These are phyloP conservation scores for Solea solea DNA, from an alignment of 2,113 vertebrate genomes.

Conservation along the genomic window DNA sequence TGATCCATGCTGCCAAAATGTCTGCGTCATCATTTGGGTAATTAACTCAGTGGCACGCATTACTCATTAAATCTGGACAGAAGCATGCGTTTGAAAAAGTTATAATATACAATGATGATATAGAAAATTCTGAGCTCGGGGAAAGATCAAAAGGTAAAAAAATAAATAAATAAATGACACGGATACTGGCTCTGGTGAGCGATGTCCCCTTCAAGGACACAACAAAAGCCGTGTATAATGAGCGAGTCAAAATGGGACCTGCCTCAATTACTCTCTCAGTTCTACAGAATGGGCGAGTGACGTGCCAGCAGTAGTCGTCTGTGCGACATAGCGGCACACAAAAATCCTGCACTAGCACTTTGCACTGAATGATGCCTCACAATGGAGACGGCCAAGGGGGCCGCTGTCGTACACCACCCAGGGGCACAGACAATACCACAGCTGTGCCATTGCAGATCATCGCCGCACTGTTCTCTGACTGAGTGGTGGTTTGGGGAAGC, in stretches of 20 bases:
- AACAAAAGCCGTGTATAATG: slow-evolving; percentile 49
- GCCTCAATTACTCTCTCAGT: slow-evolving; percentile 55
- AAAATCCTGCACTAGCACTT: slow-evolving; percentile 67
- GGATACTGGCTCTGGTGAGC: slow-evolving; percentile 23
- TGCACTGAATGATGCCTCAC: slow-evolving; percentile 66
- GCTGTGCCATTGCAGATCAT: slow-evolving; percentile 67
- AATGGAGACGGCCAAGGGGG: slow-evolving; percentile 70
- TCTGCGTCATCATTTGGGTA: slow-evolving; percentile 48
- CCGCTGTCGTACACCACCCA: slow-evolving; percentile 68
- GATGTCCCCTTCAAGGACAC: slow-evolving; percentile 58
- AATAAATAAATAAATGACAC: background rate
- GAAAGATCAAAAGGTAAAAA: too few relatives aligned
- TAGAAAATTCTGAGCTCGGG: too few relatives aligned
- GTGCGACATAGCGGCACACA: slow-evolving; percentile 72
- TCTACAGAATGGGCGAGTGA: slow-evolving; percentile 46
- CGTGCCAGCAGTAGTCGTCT: slow-evolving; percentile 58
- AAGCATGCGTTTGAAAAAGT: slow-evolving; percentile 14
- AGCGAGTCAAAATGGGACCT: slow-evolving; percentile 66
- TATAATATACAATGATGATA: too few relatives aligned
- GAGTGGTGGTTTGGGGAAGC: slow-evolving; percentile 58
- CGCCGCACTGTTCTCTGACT: slow-evolving; percentile 61
- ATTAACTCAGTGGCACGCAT: slow-evolving; percentile 60
- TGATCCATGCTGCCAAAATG: slow-evolving; percentile 46
- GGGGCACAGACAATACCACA: slow-evolving; percentile 69
- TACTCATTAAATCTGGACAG: slow-evolving; percentile 11